Evolutionary conservation across 2,888 invertebrate species (phyloP).

Genomic region (Psylliodes chrysocephalus): DNA sequence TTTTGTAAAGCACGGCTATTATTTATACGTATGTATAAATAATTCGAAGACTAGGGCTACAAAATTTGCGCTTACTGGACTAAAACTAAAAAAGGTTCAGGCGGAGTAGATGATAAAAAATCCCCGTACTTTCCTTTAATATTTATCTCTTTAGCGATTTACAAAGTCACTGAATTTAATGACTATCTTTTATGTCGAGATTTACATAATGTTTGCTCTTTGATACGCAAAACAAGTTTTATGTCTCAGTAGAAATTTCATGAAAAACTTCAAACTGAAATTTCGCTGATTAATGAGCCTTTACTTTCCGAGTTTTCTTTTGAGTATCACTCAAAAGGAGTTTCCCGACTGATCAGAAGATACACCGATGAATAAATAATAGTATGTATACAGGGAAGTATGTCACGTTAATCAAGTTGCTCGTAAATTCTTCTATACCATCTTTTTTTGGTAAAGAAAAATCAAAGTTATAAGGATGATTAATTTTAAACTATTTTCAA

Average conservation of each 20-base stretch:
- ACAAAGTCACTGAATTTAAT: slow-evolving; percentile 59
- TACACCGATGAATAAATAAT: slow-evolving; percentile 27
- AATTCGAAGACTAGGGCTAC: background rate
- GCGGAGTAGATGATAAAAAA: slow-evolving; percentile 32
- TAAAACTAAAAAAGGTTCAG: slow-evolving; percentile 8
- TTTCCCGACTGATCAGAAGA: slow-evolving; percentile 23
- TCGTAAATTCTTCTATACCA: too few species aligned
- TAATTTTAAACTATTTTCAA: too few species aligned
- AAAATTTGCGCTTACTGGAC: background rate
- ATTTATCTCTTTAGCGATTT: slow-evolving; percentile 57
- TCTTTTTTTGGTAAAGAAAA: too few species aligned
- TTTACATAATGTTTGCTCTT: slow-evolving; percentile 59
- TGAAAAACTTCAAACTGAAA: slow-evolving; percentile 41
- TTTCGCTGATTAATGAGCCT: slow-evolving; percentile 36
- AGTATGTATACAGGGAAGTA: slow-evolving; percentile 5
- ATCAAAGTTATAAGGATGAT: too few species aligned
- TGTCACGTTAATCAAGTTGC: too few species aligned
- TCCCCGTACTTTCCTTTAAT: slow-evolving; percentile 54
- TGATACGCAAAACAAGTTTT: slow-evolving; percentile 54
- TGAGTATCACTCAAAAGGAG: slow-evolving; percentile 24
- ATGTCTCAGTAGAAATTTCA: slow-evolving; percentile 43
- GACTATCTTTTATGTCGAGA: slow-evolving; percentile 58
- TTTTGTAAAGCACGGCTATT: too few species aligned
- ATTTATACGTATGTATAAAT: too few species aligned
- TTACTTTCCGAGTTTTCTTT: slow-evolving; percentile 24